phyloP scores from a whole-genome alignment of 2,797 vertebrate species.

The Bradypus variegatus region DNA sequence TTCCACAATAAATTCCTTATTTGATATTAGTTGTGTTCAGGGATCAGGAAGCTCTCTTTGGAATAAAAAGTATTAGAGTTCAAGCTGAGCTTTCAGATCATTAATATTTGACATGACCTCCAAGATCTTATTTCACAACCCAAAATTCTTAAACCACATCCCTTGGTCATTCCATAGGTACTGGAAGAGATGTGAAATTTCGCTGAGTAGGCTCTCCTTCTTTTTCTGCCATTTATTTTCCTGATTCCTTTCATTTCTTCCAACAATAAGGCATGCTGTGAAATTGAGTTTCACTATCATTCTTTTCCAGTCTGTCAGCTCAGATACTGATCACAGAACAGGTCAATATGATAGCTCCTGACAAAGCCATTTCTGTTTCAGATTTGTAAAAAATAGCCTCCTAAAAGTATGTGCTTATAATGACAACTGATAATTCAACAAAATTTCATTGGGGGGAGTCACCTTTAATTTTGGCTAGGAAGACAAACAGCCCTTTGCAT shows the following conservation, averaged over 20 bases:
- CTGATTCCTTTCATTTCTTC: conserved; percentile 23
- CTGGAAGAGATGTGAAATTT: neutral
- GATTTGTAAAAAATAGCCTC: conserved; percentile 35
- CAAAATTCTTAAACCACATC: neutral
- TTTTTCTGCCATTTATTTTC: neutral
- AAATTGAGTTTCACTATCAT: conserved; percentile 56
- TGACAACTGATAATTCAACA: neutral
- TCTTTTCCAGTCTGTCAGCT: conserved; percentile 50
- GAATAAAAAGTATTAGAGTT: neutral
- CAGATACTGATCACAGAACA: conserved; percentile 31
- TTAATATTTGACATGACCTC: conserved; percentile 31
- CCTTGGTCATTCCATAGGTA: neutral
- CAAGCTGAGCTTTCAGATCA: conserved; percentile 27
- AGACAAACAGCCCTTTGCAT: neutral
- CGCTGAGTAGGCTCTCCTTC: neutral
- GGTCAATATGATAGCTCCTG: conserved; percentile 20
- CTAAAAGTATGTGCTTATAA: neutral
- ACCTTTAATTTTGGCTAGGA: conserved; percentile 10
- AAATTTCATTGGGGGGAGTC: neutral
- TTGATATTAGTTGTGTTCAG: conserved; percentile 3
- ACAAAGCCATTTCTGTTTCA: conserved; percentile 35
- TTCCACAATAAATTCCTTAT: neutral
- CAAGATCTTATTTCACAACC: conserved; percentile 19
- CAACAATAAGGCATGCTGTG: neutral
- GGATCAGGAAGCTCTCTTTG: neutral